Percentiles rank a stretch among this genome's conserved stretches.
phyloP scores from a whole-genome alignment of 2,113 vertebrate genomes.

The Neogobius melanostomus region DNA sequence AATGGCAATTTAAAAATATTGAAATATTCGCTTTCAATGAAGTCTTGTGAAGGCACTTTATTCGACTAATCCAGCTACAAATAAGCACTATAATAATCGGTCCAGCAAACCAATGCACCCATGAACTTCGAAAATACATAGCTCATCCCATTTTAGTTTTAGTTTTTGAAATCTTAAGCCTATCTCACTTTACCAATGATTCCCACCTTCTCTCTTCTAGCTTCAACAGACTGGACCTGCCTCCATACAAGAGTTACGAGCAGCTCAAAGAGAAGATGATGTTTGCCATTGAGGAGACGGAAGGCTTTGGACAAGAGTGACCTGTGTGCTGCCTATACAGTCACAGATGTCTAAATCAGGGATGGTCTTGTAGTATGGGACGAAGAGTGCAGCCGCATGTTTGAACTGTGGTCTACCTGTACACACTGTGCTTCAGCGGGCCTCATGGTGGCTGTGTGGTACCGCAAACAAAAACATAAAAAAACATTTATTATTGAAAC shows the following conservation, averaged over 20 bases:
- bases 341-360: constrained; percentile 53
- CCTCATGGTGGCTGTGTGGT: neutral
- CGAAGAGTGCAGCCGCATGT: constrained; percentile 11
- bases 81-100: neutral
- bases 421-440: constrained; percentile 15
- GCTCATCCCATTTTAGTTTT: too few species aligned
- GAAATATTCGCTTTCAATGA: too few species aligned
- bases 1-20: too few species aligned
- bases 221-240: constrained; percentile 96
- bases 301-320: constrained; percentile 97
- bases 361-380: constrained; percentile 27
- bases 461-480: neutral
- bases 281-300: constrained; percentile 98
- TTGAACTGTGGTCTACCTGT: constrained; percentile 2
- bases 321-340: constrained; percentile 7
- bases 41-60: too few species aligned
- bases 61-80: too few species aligned
- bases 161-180: neutral
- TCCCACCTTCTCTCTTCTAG: constrained; percentile 59
- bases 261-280: constrained; percentile 97
- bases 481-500: constrained; percentile 17
- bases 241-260: constrained; percentile 97
- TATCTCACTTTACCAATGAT: neutral
- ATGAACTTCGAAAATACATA: neutral
- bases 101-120: neutral